These are phyloP conservation scores for Clupea harengus DNA, from an alignment of 2,113 vertebrate species.

Conservation along the genomic window DNA sequence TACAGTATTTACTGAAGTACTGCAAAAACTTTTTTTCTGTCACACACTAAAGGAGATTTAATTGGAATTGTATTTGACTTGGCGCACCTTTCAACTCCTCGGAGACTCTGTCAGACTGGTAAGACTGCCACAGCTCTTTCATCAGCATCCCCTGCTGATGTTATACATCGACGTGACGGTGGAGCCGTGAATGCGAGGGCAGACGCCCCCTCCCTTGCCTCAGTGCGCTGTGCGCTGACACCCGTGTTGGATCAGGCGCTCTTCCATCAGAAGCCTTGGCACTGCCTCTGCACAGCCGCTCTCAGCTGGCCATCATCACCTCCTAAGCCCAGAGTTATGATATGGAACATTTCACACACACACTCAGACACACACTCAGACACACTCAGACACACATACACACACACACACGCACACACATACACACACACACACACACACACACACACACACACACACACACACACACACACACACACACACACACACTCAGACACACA, in stretches of 20 bases:
- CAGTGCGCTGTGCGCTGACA: neutral
- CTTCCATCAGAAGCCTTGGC: slow-evolving; percentile 12
- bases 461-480: neutral
- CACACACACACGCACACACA: neutral
- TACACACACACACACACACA: neutral
- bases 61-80: neutral
- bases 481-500: too few relatives aligned
- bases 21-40: neutral
- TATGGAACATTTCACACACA: slow-evolving; percentile 46
- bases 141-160: neutral
- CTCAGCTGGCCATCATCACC: slow-evolving; percentile 38
- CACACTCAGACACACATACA: neutral
- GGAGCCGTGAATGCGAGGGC: neutral
- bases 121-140: slow-evolving; percentile 2
- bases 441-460: neutral
- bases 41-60: neutral
- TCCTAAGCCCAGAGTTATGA: slow-evolving; percentile 48
- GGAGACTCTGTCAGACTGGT: neutral
- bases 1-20: neutral
- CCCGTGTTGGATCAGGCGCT: neutral
- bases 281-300: neutral
- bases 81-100: neutral
- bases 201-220: neutral
- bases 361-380: neutral
- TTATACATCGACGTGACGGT: neutral